A percentile compares a stretch with the other conserved stretches of the same genome.
Evolutionary conservation across 1,140 invertebrate species (phyloP).

Genomic region (Brachionus asplanchnoidis): DNA sequence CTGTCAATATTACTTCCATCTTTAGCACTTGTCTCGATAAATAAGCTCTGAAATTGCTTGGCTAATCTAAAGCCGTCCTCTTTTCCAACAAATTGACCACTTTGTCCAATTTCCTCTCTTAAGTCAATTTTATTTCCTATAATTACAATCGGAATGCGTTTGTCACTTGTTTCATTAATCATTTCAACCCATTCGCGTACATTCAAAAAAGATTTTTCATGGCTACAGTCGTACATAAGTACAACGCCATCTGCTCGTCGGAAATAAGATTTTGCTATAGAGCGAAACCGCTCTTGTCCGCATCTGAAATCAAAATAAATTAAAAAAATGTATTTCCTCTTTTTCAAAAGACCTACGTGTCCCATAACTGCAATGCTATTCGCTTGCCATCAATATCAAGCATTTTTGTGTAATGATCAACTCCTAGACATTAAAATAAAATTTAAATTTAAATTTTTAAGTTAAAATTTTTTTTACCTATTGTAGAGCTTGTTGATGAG

Average conservation of each 20-base stretch:
- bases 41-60: slow-evolving; percentile 48
- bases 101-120: slow-evolving; percentile 49
- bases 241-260: slow-evolving; percentile 68
- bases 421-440: slow-evolving; percentile 44
- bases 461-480: slow-evolving; percentile 47
- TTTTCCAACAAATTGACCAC: slow-evolving; percentile 48
- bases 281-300: slow-evolving; percentile 60
- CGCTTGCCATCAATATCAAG: slow-evolving; percentile 56
- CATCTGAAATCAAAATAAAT: background rate
- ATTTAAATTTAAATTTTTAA: background rate
- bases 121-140: slow-evolving; percentile 62
- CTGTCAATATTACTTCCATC: slow-evolving; percentile 59
- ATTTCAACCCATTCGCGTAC: slow-evolving; percentile 62
- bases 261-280: slow-evolving; percentile 68
- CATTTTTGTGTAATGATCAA: slow-evolving; percentile 62
- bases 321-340: background rate
- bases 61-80: slow-evolving; percentile 52
- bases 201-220: slow-evolving; percentile 63
- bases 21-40: slow-evolving; percentile 57
- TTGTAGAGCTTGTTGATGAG: slow-evolving; percentile 41
- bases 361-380: slow-evolving; percentile 63
- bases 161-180: slow-evolving; percentile 7
- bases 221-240: slow-evolving; percentile 66
- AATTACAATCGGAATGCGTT: slow-evolving; percentile 59
- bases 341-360: slow-evolving; percentile 55